phyloP scores from a whole-genome alignment of 2,113 vertebrate species.

The Eidolon helvum region DNA sequence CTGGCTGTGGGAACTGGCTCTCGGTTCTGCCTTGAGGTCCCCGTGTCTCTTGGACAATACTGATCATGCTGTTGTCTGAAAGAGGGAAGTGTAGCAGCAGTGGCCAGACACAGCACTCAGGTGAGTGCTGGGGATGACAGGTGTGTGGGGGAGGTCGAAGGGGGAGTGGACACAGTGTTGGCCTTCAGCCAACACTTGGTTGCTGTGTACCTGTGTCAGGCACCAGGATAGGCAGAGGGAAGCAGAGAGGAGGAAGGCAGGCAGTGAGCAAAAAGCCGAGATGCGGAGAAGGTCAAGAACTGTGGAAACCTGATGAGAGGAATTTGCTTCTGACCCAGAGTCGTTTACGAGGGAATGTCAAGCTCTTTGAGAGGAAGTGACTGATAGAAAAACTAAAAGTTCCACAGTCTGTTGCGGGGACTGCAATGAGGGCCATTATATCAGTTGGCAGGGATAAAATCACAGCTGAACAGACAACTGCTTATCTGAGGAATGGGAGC shows the following conservation, averaged over 20 bases:
- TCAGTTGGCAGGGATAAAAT: background rate
- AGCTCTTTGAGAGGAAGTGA: background rate
- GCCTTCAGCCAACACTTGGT: background rate
- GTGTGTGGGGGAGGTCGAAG: rapidly evolving
- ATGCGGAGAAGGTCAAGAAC: background rate
- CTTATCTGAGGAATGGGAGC: background rate
- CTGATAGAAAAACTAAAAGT: background rate
- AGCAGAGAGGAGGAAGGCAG: background rate
- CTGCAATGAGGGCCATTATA: rapidly evolving
- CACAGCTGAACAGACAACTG: background rate
- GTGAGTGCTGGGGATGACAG: background rate
- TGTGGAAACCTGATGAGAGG: rapidly evolving
- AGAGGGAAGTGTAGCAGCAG: rapidly evolving
- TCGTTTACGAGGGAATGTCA: rapidly evolving
- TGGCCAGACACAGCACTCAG: background rate
- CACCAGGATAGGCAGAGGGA: background rate
- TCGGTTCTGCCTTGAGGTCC: background rate
- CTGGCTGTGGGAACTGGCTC: background rate
- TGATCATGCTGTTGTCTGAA: background rate
- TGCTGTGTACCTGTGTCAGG: background rate
- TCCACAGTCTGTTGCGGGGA: background rate
- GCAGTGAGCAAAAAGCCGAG: background rate
- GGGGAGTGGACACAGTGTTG: rapidly evolving
- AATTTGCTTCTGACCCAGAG: rapidly evolving
- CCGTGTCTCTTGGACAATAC: background rate